These are phyloP conservation scores for Microctonus brassicae DNA, from an alignment of 2,888 invertebrate genomes.

Conservation along the genomic window DNA sequence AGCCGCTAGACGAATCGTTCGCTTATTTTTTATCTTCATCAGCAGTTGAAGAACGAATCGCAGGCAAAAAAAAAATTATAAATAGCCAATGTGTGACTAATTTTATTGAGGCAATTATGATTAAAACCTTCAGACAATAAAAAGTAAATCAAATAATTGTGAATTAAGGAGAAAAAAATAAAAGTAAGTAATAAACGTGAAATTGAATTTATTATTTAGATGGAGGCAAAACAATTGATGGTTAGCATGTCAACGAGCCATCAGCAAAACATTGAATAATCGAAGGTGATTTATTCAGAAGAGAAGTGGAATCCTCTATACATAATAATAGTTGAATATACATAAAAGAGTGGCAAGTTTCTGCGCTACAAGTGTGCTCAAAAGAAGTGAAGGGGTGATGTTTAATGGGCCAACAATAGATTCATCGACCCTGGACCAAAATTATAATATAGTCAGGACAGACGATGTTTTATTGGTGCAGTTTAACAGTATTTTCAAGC, in stretches of 20 bases:
- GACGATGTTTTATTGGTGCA: constrained; percentile 41
- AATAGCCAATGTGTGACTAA: neutral
- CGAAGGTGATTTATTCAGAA: neutral
- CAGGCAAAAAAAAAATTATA: neutral
- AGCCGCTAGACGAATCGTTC: constrained; percentile 57
- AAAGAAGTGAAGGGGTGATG: constrained; percentile 46
- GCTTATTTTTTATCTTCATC: constrained; percentile 65
- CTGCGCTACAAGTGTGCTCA: constrained; percentile 4
- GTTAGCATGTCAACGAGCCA: constrained; percentile 3
- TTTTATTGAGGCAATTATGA: neutral
- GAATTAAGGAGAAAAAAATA: neutral
- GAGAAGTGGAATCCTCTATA: too few relatives aligned
- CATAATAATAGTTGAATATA: neutral
- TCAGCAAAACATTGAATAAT: neutral
- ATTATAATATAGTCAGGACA: constrained; percentile 48
- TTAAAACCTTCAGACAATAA: neutral
- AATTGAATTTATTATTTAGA: neutral
- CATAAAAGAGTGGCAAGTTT: constrained; percentile 14
- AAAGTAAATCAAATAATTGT: neutral
- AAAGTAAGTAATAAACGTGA: neutral
- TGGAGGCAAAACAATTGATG: neutral
- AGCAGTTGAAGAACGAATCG: constrained; percentile 44
- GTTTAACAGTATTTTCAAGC: constrained; percentile 38
- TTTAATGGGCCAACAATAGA: constrained; percentile 48
- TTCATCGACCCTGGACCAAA: constrained; percentile 46